Evolutionary conservation across 2,888 invertebrate species (phyloP).

Genomic region (Ganaspis brasiliensis): DNA sequence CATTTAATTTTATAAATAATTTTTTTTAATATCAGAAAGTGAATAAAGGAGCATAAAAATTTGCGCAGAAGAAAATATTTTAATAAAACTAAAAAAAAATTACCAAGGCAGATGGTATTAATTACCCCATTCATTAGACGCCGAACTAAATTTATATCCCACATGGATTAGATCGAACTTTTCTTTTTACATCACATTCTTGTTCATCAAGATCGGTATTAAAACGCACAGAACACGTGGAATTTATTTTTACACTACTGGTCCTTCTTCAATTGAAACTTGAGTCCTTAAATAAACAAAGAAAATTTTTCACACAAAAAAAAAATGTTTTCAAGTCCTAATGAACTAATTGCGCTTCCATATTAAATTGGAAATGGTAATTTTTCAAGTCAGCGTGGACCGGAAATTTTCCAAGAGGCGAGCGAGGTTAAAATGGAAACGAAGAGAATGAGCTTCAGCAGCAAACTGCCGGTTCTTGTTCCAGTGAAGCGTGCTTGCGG

Average conservation of each 20-base stretch:
- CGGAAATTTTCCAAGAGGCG: conserved; percentile 28
- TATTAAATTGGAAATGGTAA: too few species aligned
- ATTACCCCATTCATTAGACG: conserved; percentile 38
- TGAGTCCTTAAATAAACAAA: too few species aligned
- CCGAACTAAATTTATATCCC: not conserved
- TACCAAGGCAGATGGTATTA: not conserved
- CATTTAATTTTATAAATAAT: too few species aligned
- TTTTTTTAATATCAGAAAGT: too few species aligned
- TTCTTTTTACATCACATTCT: not conserved
- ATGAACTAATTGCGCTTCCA: too few species aligned
- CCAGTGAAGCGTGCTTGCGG: conserved; percentile 25
- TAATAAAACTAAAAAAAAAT: not conserved
- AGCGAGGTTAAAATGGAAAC: conserved; percentile 37
- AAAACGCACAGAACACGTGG: conserved; percentile 7
- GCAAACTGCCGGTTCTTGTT: conserved; percentile 33
- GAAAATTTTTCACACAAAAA: too few species aligned
- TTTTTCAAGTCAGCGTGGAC: not conserved
- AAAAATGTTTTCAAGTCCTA: too few species aligned
- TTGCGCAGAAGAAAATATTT: not conserved
- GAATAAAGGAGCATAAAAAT: too few species aligned
- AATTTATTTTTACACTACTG: conserved; percentile 7
- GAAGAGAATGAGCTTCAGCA: conserved; percentile 29
- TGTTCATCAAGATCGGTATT: not conserved
- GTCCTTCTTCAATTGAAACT: not conserved
- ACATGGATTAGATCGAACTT: not conserved